A percentile compares a stretch with the other conserved stretches of the same genome.
Evolutionary conservation across 37 sponge, comb jelly and placozoan species (phyloP).

Genomic region (Chondrosia reniformis): DNA sequence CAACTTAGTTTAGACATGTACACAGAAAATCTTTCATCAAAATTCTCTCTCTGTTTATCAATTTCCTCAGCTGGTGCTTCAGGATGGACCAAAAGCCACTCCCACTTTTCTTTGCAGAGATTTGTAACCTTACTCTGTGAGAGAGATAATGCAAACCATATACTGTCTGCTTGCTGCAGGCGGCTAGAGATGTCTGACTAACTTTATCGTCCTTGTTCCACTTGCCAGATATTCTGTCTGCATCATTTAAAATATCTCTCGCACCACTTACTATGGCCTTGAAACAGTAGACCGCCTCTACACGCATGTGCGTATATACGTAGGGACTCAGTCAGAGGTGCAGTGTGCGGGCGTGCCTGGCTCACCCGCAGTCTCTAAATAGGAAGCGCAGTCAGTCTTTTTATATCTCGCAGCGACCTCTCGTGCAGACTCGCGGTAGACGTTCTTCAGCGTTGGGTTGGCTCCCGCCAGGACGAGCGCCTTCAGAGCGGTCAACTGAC

Average conservation of each 20-base stretch:
- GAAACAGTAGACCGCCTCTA: constrained; percentile 10
- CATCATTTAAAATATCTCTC: constrained; percentile 36
- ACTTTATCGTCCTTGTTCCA: constrained; percentile 88
- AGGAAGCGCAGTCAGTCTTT: constrained; percentile 45
- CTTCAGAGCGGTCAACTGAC: constrained; percentile 51
- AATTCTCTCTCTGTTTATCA: constrained; percentile 46
- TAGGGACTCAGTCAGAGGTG: no score
- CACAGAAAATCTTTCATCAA: constrained; percentile 33
- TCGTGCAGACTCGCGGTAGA: constrained; percentile 51
- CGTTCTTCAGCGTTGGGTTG: constrained; percentile 18
- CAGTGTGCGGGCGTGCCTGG: no score
- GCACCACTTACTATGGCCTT: constrained; percentile 28
- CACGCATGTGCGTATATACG: no score
- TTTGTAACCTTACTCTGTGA: constrained; percentile 51
- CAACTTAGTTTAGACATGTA: constrained; percentile 41
- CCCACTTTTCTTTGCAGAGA: constrained; percentile 63
- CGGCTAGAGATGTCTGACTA: no score
- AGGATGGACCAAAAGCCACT: constrained; percentile 50
- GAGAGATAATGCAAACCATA: no score
- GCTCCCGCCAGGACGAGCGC: constrained; percentile 57
- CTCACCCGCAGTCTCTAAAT: constrained; percentile 59
- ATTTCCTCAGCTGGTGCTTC: constrained; percentile 16
- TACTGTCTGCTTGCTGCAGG: no score
- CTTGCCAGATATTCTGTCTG: constrained; percentile 67
- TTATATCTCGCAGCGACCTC: constrained; percentile 65